Evolutionary conservation across 2,113 vertebrate genomes (phyloP), one percentile per base, ranked within the genome.

Genomic region (Noturus placidus): DNA sequence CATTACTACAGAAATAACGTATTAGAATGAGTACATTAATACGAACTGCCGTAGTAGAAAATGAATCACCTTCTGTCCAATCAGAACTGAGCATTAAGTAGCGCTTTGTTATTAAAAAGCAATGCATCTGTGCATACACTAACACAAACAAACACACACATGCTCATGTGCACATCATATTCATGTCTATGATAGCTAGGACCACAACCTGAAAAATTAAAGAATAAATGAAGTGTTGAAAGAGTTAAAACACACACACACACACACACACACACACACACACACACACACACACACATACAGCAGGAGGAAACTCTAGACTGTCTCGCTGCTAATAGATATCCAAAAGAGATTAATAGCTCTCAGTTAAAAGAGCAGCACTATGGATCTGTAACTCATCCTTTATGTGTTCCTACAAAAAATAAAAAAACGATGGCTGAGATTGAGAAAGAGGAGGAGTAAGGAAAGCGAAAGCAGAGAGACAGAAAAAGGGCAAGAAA

Each of bases 311-410:
- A 89, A 88, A 89, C 77, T 85, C 81, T 79, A 89, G 70, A 87
- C 84, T 82, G 85, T 87, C 88, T 88, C 80, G 88, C 76, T 42
- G 85, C 80, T n/a, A 69, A 84, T 85, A 84, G 82, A 83, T 89
- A 84, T 82, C 87, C 59, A 54, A 82, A 89, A 82, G 77, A 89
- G 88, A 89, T 87, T 69, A 89, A 89, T 88, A 86, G 69, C 90
- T 84, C 84, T 42, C 83, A 82, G 86, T 88, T 88, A 82, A 78
- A 89, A 87, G 82, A 88, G 85, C 52, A 27, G 46, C 17, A 87
- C 83, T 83, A 69, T 87, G 84, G 85, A 85, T 87, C 87, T 77
- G 85, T 88, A 89, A 91, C 57, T 89, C 87, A 87, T 87, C 87
- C 78, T 87, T 87, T 89, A 72, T 91, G 84, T 61, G 80, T 86